Evolutionary conservation across 2,113 vertebrate genomes (phyloP).

Genomic region (Peromyscus californicus): DNA sequence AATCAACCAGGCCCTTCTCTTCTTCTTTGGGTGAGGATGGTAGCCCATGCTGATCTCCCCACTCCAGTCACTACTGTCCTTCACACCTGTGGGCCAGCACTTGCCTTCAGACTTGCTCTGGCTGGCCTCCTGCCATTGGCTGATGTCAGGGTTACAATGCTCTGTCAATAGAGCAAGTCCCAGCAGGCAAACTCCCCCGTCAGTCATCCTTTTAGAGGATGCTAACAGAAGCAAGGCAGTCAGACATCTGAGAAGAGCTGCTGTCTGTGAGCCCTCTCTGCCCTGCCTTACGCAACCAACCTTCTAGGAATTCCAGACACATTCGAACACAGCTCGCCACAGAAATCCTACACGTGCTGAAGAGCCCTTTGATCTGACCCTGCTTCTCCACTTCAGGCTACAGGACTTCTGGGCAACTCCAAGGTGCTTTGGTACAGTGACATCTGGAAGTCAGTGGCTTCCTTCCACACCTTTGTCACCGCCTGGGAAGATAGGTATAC

Average conservation of each 20-base stretch:
- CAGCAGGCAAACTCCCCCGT: neutral
- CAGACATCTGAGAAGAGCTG: neutral
- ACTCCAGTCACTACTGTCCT: neutral
- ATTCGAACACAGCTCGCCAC: neutral
- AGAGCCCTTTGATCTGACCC: neutral
- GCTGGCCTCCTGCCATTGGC: neutral
- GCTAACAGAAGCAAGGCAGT: neutral
- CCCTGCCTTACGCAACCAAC: neutral
- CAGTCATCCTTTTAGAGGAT: neutral
- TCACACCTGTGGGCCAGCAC: neutral
- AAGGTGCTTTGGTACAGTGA: neutral
- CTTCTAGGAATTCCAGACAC: constrained; percentile 49
- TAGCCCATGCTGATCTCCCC: neutral
- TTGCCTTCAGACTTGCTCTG: neutral
- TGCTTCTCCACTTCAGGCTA: neutral
- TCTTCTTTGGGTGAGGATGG: neutral
- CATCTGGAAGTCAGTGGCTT: neutral
- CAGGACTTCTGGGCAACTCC: neutral
- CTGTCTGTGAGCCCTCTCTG: neutral
- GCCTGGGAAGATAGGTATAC: neutral
- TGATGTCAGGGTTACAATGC: neutral
- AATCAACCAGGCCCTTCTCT: neutral
- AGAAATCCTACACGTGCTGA: neutral
- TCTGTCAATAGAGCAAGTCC: neutral
- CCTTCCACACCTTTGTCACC: neutral